phyloP scores from a whole-genome alignment of 2,113 vertebrate species.

The Burhinus oedicnemus region DNA sequence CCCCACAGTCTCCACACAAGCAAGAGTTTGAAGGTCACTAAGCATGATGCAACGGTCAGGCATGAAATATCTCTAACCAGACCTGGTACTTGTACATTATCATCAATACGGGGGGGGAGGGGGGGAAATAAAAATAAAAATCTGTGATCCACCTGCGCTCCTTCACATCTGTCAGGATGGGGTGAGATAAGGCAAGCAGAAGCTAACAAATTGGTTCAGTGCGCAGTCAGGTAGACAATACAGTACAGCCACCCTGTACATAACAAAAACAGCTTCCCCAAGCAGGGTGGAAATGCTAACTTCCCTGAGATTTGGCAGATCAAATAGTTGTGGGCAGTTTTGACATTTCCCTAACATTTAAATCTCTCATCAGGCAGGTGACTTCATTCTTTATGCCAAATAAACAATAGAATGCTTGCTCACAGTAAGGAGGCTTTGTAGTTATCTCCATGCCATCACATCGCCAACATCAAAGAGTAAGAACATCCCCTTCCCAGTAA shows the following conservation, averaged over 20 bases:
- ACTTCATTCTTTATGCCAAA: slow-evolving; percentile 42
- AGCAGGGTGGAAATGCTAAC: not conserved
- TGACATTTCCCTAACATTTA: slow-evolving; percentile 15
- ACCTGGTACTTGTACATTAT: not conserved
- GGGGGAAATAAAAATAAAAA: not conserved
- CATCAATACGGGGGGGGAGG: not conserved
- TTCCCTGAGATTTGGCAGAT: slow-evolving; percentile 44
- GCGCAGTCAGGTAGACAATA: not conserved
- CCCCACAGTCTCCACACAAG: not conserved
- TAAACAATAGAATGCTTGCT: not conserved
- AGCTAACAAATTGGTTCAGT: not conserved
- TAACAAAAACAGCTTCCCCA: slow-evolving; percentile 24
- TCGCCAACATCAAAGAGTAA: not conserved
- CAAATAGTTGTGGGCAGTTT: slow-evolving; percentile 34
- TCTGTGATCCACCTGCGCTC: not conserved
- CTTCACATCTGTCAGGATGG: not conserved
- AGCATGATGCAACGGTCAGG: slow-evolving; percentile 17
- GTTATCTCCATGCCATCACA: not conserved
- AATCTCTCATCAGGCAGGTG: slow-evolving; percentile 44
- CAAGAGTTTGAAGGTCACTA: slow-evolving; percentile 40
- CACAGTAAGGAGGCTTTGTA: not conserved
- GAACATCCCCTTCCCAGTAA: not conserved
- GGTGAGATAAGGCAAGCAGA: not conserved
- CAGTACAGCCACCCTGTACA: not conserved
- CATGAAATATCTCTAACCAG: slow-evolving; percentile 29